Conservation (phyloP, 92 coral and sea anemone genomes). For the Metridium senile region DNA sequence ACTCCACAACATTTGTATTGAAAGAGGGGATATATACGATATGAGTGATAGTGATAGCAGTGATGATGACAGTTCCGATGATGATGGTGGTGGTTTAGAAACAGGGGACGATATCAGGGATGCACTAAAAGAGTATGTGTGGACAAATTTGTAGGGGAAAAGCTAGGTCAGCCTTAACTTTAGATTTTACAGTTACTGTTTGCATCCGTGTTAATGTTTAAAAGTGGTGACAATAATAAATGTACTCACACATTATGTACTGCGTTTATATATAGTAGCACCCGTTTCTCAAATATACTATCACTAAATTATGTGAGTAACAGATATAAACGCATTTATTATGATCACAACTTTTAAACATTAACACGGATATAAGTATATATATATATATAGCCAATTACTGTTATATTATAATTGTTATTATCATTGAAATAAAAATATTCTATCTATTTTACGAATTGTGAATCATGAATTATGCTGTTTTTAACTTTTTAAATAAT, state of each 20-base stretch:
- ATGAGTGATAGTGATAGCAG: conserved; percentile 6
- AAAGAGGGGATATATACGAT: conserved; percentile 40
- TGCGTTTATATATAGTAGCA: background rate
- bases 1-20: conserved; percentile 40
- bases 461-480: too few relatives aligned
- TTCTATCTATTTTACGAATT: too few relatives aligned
- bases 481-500: too few relatives aligned
- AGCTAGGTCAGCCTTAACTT: too few relatives aligned
- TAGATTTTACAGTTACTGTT: too few relatives aligned
- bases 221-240: background rate
- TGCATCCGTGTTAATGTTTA: too few relatives aligned
- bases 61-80: conserved; percentile 28
- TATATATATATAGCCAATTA: too few relatives aligned
- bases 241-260: too few relatives aligned
- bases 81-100: conserved; percentile 28
- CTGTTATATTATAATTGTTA: too few relatives aligned
- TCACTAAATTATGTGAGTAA: too few relatives aligned
- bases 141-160: conserved; percentile 25
- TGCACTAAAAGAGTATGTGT: conserved; percentile 25
- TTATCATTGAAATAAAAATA: too few relatives aligned
- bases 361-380: too few relatives aligned
- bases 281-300: background rate
- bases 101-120: conserved; percentile 24
- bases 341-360: background rate
- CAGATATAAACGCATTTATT: background rate